Conservation (phyloP, 2,888 invertebrate genomes). For the Euplexia lucipara region DNA sequence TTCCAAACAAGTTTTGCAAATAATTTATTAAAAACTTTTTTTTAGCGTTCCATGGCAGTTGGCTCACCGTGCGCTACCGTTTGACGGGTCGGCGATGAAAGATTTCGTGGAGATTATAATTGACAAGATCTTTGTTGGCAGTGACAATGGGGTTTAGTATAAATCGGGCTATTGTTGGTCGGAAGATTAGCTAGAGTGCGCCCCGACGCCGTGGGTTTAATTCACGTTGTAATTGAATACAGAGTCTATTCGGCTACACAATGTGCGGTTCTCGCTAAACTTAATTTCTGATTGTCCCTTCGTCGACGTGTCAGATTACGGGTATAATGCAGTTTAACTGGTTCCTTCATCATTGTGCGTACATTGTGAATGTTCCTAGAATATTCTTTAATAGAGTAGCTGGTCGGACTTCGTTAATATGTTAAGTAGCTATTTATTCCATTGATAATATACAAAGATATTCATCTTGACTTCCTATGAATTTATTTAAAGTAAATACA, state of each 20-base stretch:
- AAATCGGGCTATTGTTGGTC: slow-evolving; percentile 84
- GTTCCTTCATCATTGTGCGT: slow-evolving; percentile 64
- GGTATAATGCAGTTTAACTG: slow-evolving; percentile 69
- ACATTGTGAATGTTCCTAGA: slow-evolving; percentile 69
- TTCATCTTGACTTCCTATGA: slow-evolving; percentile 45
- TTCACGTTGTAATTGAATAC: slow-evolving; percentile 83
- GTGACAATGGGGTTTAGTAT: slow-evolving; percentile 85
- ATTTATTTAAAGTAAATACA: slow-evolving; percentile 33
- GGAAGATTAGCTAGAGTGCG: slow-evolving; percentile 85
- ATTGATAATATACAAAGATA: slow-evolving; percentile 37
- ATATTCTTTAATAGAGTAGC: slow-evolving; percentile 62
- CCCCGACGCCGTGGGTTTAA: slow-evolving; percentile 75
- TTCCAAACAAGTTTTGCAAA: slow-evolving; percentile 89
- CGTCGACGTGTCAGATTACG: slow-evolving; percentile 80
- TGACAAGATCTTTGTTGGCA: slow-evolving; percentile 90
- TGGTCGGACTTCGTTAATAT: slow-evolving; percentile 49
- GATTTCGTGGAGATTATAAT: slow-evolving; percentile 88
- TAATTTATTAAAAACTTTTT: slow-evolving; percentile 88
- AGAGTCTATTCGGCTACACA: slow-evolving; percentile 70
- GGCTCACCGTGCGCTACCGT: slow-evolving; percentile 85
- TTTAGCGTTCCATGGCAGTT: slow-evolving; percentile 75
- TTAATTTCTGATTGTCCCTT: slow-evolving; percentile 79
- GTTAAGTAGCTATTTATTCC: slow-evolving; percentile 49
- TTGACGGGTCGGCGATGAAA: slow-evolving; percentile 84
- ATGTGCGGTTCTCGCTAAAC: slow-evolving; percentile 81